Base-by-base conservation (phyloP, 2,113 vertebrate species). In the Chauna torquata region DNA sequence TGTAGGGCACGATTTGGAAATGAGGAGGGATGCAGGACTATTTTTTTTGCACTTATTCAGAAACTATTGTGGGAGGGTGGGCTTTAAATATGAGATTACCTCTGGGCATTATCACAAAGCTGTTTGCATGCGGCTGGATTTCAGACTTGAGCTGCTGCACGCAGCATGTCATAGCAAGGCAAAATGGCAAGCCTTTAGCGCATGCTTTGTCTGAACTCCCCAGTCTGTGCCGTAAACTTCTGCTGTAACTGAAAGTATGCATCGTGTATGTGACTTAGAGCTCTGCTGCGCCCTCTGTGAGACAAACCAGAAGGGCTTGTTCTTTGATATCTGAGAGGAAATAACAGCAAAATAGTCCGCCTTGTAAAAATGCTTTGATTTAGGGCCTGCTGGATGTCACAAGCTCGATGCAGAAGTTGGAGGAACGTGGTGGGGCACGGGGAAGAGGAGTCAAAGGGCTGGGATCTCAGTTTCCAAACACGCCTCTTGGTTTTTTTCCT, bases 331-430 rank as follows among this genome's bases (percentile, higher is more conserved):
- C 38, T n/a, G 38, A 50, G 66, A 45, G 45, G 42, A 78, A 75
- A 42, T 16, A 59, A 36, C 12, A 57, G 47, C n/a, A 16, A 15
- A 87, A 57, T 24, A 38, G n/a, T 34, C 49, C 23, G 30, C 22
- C 28, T 84, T 36, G 18, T 90, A 42, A 32, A 74, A 89, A 68
- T 57, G 38, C 19, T 91, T 95, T 84, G 71, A 47, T 92, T 79
- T 80, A 80, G 34, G 20, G 17, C 36, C 40, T 70, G 15, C 16
- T 80, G 54, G 16, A 14, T 71, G 38, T 62, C 45, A 32, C 49
- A 61, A 74, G 62, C 59, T 52, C 9, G 52, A 8, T 42, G 13
- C 42, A n/a, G n/a, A 68, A 64, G 36, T 50, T 7, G 14, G 61
- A 87, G 59, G 61, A 87, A 54, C 24, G 30, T 2, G 18, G 11